A percentile compares a stretch with the other conserved stretches of the same genome.
These are phyloP conservation scores for Turritopsis rubra DNA, from an alignment of 30 jellyfish, hydroid and myxozoan genomes.

Conservation along the genomic window DNA sequence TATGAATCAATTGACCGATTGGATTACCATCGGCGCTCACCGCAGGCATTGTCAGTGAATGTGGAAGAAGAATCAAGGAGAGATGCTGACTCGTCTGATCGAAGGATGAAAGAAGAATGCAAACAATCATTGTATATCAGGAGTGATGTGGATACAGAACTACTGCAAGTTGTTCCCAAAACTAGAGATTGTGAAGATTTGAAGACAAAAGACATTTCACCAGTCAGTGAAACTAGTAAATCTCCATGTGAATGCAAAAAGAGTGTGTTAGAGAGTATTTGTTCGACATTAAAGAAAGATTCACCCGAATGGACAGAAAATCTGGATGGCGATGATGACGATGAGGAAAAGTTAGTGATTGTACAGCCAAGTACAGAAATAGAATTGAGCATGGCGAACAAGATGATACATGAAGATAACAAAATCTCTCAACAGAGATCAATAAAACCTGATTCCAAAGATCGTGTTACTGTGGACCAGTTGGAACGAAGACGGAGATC, in stretches of 20 bases:
- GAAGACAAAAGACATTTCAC: not conserved
- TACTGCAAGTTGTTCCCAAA: slow-evolving; percentile 36
- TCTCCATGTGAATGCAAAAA: slow-evolving; percentile 6
- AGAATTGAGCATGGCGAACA: not conserved
- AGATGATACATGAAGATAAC: not conserved
- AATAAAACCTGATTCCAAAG: slow-evolving; percentile 33
- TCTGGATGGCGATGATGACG: slow-evolving; percentile 25
- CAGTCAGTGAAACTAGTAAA: not conserved
- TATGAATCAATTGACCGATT: not conserved
- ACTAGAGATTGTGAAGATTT: slow-evolving; percentile 27
- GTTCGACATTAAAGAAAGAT: slow-evolving; percentile 32
- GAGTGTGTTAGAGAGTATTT: slow-evolving; percentile 26
- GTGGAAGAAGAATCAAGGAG: not conserved
- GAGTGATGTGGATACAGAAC: slow-evolving; percentile 9
- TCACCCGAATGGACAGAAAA: slow-evolving; percentile 12
- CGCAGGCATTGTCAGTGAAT: not conserved
- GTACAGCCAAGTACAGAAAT: slow-evolving; percentile 29
- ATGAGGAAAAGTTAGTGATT: not conserved
- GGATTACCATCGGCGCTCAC: not conserved
- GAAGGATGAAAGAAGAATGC: slow-evolving; percentile 6
- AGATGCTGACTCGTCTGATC: not conserved
- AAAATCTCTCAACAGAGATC: slow-evolving; percentile 12
- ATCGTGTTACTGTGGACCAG: slow-evolving; percentile 64
- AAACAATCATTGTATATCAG: not conserved
- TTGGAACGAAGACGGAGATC: slow-evolving; percentile 86